Conservation (phyloP, 2,888 invertebrate genomes). For the Nymphalis polychloros region DNA sequence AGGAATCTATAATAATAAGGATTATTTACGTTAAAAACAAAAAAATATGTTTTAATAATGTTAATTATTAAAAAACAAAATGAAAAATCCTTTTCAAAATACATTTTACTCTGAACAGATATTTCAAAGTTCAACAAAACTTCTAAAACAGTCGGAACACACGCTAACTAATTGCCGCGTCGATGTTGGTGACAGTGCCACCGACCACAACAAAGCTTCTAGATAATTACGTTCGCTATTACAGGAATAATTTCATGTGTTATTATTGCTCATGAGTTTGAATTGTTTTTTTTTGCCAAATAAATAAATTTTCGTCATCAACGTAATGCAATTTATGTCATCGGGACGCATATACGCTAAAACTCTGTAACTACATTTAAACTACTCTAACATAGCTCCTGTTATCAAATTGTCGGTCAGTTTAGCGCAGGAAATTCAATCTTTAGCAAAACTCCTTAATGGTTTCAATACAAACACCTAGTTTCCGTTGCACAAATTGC, state of each 20-base stretch:
- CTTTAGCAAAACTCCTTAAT: conserved; percentile 21
- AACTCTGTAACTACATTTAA: neutral
- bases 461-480: conserved; percentile 9
- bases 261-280: neutral
- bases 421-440: conserved; percentile 17
- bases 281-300: too few relatives aligned
- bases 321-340: too few relatives aligned
- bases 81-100: neutral
- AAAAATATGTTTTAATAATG: neutral
- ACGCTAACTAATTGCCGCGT: conserved; percentile 7
- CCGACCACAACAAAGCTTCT: conserved; percentile 11
- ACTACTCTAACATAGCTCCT: neutral
- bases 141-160: neutral
- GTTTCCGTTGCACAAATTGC: conserved; percentile 17
- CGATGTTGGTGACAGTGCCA: conserved; percentile 10
- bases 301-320: too few relatives aligned
- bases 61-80: neutral
- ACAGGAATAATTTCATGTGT: neutral
- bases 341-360: neutral
- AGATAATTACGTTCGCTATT: conserved; percentile 8
- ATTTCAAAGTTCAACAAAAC: conserved; percentile 1
- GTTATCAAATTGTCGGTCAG: conserved; percentile 9
- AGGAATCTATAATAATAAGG: too few relatives aligned
- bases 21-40: too few relatives aligned
- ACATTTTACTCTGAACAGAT: neutral